A percentile compares a stretch with the other conserved stretches of the same genome.
Evolutionary conservation across 2,888 invertebrate species (phyloP).

Genomic region (Litoditis marina): DNA sequence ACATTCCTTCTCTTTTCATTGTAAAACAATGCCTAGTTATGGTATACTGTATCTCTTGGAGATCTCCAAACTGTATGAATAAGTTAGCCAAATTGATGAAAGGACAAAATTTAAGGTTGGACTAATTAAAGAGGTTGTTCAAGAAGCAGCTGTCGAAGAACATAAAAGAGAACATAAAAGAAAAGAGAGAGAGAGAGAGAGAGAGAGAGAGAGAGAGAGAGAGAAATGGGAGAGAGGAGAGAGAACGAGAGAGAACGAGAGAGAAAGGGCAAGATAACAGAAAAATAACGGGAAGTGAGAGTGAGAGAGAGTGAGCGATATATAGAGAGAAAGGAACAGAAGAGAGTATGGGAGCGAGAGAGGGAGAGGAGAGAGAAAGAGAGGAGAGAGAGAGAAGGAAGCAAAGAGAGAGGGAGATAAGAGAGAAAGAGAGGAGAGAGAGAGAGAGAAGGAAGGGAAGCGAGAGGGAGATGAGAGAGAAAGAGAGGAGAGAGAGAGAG

Average conservation of each 20-base stretch:
- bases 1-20: too few relatives aligned
- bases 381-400: not conserved
- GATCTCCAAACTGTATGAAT: too few relatives aligned
- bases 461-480: not conserved
- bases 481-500: not conserved
- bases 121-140: too few relatives aligned
- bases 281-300: not conserved
- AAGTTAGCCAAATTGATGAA: too few relatives aligned
- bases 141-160: too few relatives aligned
- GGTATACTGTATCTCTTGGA: too few relatives aligned
- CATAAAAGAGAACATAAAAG: not conserved
- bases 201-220: not conserved
- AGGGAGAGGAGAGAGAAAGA: not conserved
- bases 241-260: not conserved
- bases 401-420: not conserved
- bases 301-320: not conserved
- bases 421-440: not conserved
- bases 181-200: not conserved
- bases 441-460: not conserved
- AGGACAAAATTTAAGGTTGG: too few relatives aligned
- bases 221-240: not conserved
- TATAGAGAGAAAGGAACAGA: not conserved
- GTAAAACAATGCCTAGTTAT: too few relatives aligned
- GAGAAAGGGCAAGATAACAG: not conserved
- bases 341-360: not conserved